Evolutionary conservation across 2,113 vertebrate genomes (phyloP), one percentile per base, ranked within the genome.

Genomic region (Leptobrachium leishanense): DNA sequence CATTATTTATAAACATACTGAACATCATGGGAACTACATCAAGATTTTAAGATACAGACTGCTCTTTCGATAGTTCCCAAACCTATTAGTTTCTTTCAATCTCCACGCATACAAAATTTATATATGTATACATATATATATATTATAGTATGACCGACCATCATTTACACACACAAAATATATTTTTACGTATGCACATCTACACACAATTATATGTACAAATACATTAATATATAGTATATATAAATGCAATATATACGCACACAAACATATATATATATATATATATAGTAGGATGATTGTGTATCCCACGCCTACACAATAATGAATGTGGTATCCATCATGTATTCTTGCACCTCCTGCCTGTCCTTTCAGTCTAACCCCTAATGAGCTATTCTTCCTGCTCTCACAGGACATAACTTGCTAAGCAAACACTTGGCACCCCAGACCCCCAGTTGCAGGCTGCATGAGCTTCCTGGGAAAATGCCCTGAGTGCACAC

Each of bases 401-500:
- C 64, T 20, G 90, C 87, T 86, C 83, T 89, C 88, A 83, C 84
- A 84, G 87, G 87, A 88, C 88, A 87, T 31, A 88, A 84, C 88
- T 84, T 89, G 88, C 87, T 88, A 90, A 89, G 89, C 89, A 85
- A 89, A 85, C 88, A 84, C 82, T 87, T 84, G 84, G 89, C 89
- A 89, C 87, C 87, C 85, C 89, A 89, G 92, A 91, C 94, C 93
- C 93, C 94, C 92, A 95, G 93, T 94, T 90, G 92, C 90, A 88
- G 88, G 92, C 94, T 94, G 95, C 93, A 94, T 93, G 84, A 77
- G 43, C 90, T 93, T 90, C 93, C 93, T 95, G 94, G 94, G 93
- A 95, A 95, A 91, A 91, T 93, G 90, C 90, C 88, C 88, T 85
- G 88, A 79, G 89, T 86, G 86, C 83, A 89, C 89, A 88, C 85